Evolutionary conservation across 2,113 vertebrate species (phyloP).

Genomic region (Lethenteron camtschaticum): DNA sequence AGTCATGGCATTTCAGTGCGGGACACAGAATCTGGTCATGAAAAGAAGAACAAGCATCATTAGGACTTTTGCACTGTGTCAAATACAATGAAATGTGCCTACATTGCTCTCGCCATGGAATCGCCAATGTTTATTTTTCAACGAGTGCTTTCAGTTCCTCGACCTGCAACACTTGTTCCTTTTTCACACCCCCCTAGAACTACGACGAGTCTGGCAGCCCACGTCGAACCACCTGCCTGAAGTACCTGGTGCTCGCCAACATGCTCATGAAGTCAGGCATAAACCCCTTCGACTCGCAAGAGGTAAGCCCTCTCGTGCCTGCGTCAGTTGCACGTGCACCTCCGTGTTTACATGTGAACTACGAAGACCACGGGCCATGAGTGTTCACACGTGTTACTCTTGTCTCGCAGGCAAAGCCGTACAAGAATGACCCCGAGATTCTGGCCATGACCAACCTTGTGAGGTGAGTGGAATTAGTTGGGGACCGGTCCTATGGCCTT

Average conservation of each 20-base stretch:
- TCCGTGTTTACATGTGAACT: conserved; percentile 9
- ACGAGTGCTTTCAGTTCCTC: too few relatives aligned
- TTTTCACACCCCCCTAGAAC: conserved; percentile 21
- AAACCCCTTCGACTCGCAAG: conserved; percentile 98
- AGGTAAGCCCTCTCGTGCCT: conserved; percentile 28
- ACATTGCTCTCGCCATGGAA: too few relatives aligned
- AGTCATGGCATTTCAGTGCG: too few relatives aligned
- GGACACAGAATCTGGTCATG: too few relatives aligned
- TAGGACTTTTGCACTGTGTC: too few relatives aligned
- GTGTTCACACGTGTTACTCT: conserved; percentile 11
- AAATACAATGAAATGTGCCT: too few relatives aligned
- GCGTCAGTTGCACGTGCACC: neutral
- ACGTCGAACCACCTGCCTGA: conserved; percentile 89
- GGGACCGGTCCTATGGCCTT: too few relatives aligned
- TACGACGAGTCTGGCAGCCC: conserved; percentile 98
- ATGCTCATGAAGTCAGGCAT: conserved; percentile 99
- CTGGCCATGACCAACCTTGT: conserved; percentile 99
- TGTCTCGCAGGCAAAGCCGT: conserved; percentile 76
- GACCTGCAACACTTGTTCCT: too few relatives aligned
- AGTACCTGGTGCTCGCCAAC: conserved; percentile 96
- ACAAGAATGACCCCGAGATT: conserved; percentile 99
- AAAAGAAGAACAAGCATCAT: too few relatives aligned
- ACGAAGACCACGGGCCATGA: conserved; percentile 1
- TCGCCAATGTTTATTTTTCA: too few relatives aligned
- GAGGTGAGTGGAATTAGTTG: conserved; percentile 39